These are phyloP conservation scores for Gymnocheta viridis DNA, from an alignment of 2,888 invertebrate species.

Conservation along the genomic window DNA sequence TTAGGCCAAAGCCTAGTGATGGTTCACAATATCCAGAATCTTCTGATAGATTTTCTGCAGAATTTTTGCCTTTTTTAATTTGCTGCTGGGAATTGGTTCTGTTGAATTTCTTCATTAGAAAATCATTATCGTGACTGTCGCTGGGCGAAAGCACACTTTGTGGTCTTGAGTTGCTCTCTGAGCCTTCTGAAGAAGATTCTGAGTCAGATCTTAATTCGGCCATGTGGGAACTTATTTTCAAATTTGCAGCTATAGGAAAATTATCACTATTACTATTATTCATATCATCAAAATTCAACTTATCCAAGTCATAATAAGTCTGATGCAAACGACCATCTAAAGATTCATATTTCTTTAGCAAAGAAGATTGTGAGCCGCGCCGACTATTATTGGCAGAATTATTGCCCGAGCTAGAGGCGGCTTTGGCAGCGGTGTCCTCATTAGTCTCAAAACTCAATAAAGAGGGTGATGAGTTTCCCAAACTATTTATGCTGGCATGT, in stretches of 20 bases:
- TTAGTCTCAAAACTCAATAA: conserved; percentile 77
- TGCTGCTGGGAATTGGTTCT: conserved; percentile 66
- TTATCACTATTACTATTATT: conserved; percentile 38
- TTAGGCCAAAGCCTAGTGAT: conserved; percentile 71
- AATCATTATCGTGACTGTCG: conserved; percentile 44
- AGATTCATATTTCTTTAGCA: conserved; percentile 79
- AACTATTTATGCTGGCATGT: conserved; percentile 78
- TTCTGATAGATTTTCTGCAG: conserved; percentile 90
- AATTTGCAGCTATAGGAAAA: conserved; percentile 40
- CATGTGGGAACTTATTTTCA: conserved; percentile 52
- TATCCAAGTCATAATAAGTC: conserved; percentile 81
- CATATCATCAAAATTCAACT: conserved; percentile 78
- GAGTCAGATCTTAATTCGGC: conserved; percentile 76
- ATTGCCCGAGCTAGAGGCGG: conserved; percentile 69
- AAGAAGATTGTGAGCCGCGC: conserved; percentile 77
- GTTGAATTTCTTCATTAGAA: conserved; percentile 63
- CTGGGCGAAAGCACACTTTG: conserved; percentile 38
- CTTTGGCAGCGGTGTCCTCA: conserved; percentile 30
- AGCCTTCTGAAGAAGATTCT: conserved; percentile 72
- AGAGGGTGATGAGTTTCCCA: conserved; percentile 81
- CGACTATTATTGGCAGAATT: conserved; percentile 77
- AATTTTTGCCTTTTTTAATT: conserved; percentile 83
- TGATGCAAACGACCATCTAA: conserved; percentile 80
- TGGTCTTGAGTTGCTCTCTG: conserved; percentile 72
- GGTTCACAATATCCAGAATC: conserved; percentile 90